Evolutionary conservation across 53 echinoderm and acorn worm genomes (phyloP).

Genomic region (Luidia sarsii): DNA sequence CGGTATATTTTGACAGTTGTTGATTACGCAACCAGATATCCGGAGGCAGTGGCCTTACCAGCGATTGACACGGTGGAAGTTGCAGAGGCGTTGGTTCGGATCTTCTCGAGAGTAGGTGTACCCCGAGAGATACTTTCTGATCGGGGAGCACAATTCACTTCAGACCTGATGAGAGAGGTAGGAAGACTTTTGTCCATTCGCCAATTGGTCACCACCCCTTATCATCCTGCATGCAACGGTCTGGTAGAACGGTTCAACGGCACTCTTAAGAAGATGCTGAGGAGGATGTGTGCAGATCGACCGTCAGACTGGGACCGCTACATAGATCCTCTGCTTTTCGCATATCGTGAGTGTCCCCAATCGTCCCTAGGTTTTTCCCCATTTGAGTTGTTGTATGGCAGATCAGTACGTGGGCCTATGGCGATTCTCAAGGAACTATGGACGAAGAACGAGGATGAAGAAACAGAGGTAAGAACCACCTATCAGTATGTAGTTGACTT

Average conservation of each 20-base stretch:
- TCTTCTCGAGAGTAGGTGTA: conserved; percentile 61
- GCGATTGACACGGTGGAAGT: conserved; percentile 29
- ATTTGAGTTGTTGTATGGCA: conserved; percentile 59
- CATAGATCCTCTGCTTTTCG: conserved; percentile 43
- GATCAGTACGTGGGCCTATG: conserved; percentile 64
- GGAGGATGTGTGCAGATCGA: conserved; percentile 36
- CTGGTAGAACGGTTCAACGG: no score
- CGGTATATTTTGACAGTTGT: conserved; percentile 57
- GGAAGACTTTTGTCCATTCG: conserved; percentile 43
- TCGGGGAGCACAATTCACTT: conserved; percentile 53
- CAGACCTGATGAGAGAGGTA: conserved; percentile 59
- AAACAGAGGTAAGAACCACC: conserved; percentile 26
- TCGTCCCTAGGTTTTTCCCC: conserved; percentile 58
- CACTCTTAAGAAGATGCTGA: background rate
- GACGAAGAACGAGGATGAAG: conserved; percentile 2
- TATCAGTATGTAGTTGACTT: conserved; percentile 61
- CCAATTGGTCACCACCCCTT: conserved; percentile 13
- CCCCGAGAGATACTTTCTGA: conserved; percentile 60
- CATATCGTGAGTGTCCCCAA: conserved; percentile 56
- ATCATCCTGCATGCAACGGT: no score
- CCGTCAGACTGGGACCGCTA: conserved; percentile 56
- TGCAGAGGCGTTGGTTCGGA: conserved; percentile 47
- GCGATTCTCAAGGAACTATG: conserved; percentile 50
- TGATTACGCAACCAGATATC: conserved; percentile 45
- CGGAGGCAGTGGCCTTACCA: conserved; percentile 51